Evolutionary conservation across 2,888 invertebrate species (phyloP), one percentile per base, ranked within the genome.

Genomic region (Acrobasis suavella): DNA sequence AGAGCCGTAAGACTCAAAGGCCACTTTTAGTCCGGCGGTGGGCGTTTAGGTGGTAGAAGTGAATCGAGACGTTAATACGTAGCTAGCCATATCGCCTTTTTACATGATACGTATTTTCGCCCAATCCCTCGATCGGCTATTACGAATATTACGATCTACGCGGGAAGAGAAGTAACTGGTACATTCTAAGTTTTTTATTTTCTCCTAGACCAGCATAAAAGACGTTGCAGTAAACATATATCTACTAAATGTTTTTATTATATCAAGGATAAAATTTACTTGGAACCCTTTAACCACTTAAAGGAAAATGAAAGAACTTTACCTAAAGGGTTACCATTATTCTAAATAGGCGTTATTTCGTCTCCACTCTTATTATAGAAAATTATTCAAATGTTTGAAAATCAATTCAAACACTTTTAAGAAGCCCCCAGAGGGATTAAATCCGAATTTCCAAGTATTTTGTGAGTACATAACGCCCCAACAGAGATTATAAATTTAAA

Each of bases 401-500:
- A 62, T 62, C 59, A 62, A 64, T 60, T 64, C 56, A 55, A 59
- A 64, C 60, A 55, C 55, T 65, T 62, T 60, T 50, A 58, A 50
- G 59, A 56, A 62, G 60, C 54, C 60, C 38, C 59, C 58, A 17
- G 50, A 51, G 60, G 60, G 60, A 62, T 60, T 60, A 62, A 58
- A 60, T 56, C 62, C 16, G 42, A 64, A 54, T 64, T 62, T n/a
- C 60, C 55, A 58, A 64, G 62, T 51, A 64, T 60, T 64, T 62
- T 59, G 64, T 51, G 60, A 58, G 64, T 64, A 64, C 58, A 52
- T 62, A 73, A 67, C 69, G 67, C 65, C 68, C 65, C 67, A 71
- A 75, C 69, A 72, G 72, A 71, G 66, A 73, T 75, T 74, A 72
- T 69, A 73, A 72, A 74, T 73, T 72, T 69, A 75, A 74, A 74